phyloP scores from a whole-genome alignment of 64 coral and sea anemone species.

The Trachythela sp. region DNA sequence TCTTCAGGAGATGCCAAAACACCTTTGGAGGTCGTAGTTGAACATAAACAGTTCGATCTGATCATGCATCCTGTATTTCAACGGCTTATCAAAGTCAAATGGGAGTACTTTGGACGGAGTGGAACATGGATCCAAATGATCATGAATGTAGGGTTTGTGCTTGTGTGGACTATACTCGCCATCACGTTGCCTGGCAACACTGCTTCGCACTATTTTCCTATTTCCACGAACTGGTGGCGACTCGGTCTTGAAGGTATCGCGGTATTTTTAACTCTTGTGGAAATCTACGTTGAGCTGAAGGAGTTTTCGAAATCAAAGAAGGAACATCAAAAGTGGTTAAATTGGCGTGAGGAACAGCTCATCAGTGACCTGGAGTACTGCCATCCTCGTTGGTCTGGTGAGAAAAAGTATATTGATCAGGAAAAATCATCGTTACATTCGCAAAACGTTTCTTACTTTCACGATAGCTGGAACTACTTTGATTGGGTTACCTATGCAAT shows the following conservation, averaged over 20 bases:
- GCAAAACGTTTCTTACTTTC: slow-evolving; percentile 71
- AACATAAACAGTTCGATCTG: slow-evolving; percentile 92
- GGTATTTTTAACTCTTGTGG: slow-evolving; percentile 61
- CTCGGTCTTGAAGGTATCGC: slow-evolving; percentile 52
- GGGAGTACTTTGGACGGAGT: slow-evolving; percentile 71
- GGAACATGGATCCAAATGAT: slow-evolving; percentile 83
- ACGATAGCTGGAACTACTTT: slow-evolving; percentile 85
- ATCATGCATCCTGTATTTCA: slow-evolving; percentile 98
- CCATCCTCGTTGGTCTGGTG: slow-evolving; percentile 92
- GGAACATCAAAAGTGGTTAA: slow-evolving; percentile 75
- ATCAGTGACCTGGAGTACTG: slow-evolving; percentile 76
- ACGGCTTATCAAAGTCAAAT: slow-evolving; percentile 79
- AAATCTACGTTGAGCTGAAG: slow-evolving; percentile 68
- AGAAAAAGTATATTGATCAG: slow-evolving; percentile 80
- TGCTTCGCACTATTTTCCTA: slow-evolving; percentile 50
- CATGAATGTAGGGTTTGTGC: slow-evolving; percentile 66
- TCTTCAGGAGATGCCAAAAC: slow-evolving; percentile 81
- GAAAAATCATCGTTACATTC: slow-evolving; percentile 67
- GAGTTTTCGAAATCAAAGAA: slow-evolving; percentile 83
- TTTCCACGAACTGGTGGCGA: slow-evolving; percentile 78
- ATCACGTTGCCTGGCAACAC: slow-evolving; percentile 51
- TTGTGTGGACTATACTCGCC: slow-evolving; percentile 80
- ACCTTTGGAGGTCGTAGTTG: slow-evolving; percentile 80
- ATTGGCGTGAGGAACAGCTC: slow-evolving; percentile 81
- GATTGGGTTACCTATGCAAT: slow-evolving; percentile 86